phyloP scores from a whole-genome alignment of 2,113 vertebrate species.

The Carassius auratus region DNA sequence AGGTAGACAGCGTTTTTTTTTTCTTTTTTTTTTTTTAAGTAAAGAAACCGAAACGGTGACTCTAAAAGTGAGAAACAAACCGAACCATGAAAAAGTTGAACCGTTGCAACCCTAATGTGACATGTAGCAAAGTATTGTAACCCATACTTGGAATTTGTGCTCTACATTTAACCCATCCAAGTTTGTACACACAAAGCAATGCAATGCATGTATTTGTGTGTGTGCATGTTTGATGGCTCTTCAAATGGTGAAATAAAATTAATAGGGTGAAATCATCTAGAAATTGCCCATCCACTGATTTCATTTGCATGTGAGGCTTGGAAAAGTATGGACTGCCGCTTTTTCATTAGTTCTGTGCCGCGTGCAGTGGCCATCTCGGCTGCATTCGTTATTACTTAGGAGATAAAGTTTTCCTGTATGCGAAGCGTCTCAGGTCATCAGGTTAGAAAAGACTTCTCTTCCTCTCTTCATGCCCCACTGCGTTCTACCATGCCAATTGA shows the following conservation, averaged over 20 bases:
- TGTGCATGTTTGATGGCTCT: neutral
- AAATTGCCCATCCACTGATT: neutral
- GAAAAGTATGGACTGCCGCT: neutral
- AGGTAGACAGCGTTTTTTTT: no score
- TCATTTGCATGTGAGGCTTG: slow-evolving; percentile 15
- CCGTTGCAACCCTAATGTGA: no score
- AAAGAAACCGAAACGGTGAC: no score
- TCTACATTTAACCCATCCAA: no score
- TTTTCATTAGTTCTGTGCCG: slow-evolving; percentile 2
- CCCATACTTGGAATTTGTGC: no score
- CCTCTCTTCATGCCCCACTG: slow-evolving; percentile 40
- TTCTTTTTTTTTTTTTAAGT: no score
- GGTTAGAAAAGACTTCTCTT: slow-evolving; percentile 46
- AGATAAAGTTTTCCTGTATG: slow-evolving; percentile 33
- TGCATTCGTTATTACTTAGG: neutral
- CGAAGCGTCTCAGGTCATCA: slow-evolving; percentile 41
- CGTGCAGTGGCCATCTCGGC: neutral
- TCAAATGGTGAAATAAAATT: neutral
- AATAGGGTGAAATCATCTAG: neutral
- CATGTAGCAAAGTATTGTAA: no score
- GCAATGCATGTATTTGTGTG: no score
- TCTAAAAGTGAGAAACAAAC: no score
- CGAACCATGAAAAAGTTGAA: no score
- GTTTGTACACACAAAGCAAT: no score
- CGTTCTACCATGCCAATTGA: slow-evolving; percentile 56